A percentile compares a stretch with the other conserved stretches of the same genome.
phyloP scores from a whole-genome alignment of 1,140 invertebrate genomes.

The Hylaeus anthracinus region DNA sequence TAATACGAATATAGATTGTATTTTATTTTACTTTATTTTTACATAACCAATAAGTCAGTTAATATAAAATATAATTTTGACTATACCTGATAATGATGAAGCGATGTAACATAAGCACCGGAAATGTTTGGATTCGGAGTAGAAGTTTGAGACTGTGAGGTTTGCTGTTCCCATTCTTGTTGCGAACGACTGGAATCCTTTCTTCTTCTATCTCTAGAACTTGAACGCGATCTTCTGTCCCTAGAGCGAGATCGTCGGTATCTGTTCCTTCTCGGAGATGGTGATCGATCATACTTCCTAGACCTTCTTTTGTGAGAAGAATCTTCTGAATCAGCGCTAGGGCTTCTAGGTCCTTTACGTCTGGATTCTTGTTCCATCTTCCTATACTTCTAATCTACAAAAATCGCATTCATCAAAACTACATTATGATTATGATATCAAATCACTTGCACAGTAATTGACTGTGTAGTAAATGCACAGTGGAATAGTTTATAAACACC shows the following conservation, averaged over 20 bases:
- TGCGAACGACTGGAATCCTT: conserved; percentile 67
- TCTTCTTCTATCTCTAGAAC: conserved; percentile 72
- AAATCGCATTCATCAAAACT: not conserved
- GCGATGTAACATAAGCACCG: conserved; percentile 70
- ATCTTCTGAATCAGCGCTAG: conserved; percentile 76
- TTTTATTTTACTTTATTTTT: no score
- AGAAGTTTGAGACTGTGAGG: conserved; percentile 60
- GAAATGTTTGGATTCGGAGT: conserved; percentile 58
- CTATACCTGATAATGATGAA: conserved; percentile 77
- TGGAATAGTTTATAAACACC: not conserved
- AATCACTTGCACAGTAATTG: not conserved
- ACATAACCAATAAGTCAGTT: no score
- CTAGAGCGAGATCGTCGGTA: conserved; percentile 76
- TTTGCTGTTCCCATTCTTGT: conserved; percentile 72
- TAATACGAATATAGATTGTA: no score
- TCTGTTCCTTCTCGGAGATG: conserved; percentile 75
- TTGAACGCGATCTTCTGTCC: conserved; percentile 73
- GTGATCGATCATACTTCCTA: conserved; percentile 77
- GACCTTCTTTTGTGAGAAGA: conserved; percentile 73
- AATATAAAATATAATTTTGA: not conserved
- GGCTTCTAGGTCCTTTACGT: conserved; percentile 74
- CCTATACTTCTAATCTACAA: not conserved
- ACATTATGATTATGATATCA: not conserved
- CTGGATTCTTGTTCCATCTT: conserved; percentile 74
- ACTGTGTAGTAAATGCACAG: not conserved